phyloP scores from a whole-genome alignment of 2,113 vertebrate species.

The Fregata magnificens region DNA sequence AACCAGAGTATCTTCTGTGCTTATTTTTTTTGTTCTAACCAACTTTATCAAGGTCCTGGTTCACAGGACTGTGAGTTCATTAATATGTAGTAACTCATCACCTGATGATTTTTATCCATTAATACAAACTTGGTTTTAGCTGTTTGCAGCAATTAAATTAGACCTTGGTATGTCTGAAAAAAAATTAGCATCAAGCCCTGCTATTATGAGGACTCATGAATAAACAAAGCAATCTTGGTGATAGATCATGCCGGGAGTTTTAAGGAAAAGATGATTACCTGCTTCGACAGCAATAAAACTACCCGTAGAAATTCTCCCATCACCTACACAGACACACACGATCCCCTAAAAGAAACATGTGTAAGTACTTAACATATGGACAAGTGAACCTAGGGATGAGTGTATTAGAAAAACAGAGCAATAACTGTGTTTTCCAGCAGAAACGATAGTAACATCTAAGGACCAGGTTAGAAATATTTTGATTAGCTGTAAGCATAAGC shows the following conservation, averaged over 20 bases:
- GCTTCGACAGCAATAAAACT: constrained; percentile 65
- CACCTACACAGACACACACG: neutral
- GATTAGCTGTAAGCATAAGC: neutral
- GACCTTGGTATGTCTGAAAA: constrained; percentile 45
- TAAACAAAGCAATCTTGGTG: constrained; percentile 58
- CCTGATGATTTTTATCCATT: constrained; percentile 52
- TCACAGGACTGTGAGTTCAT: constrained; percentile 46
- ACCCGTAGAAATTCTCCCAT: constrained; percentile 57
- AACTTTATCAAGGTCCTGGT: constrained; percentile 32
- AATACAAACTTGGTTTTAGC: constrained; percentile 46
- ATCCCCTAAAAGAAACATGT: constrained; percentile 26
- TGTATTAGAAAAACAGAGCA: constrained; percentile 44
- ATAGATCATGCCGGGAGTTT: constrained; percentile 61
- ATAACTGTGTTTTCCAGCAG: neutral
- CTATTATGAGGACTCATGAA: constrained; percentile 60
- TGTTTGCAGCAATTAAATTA: constrained; percentile 62
- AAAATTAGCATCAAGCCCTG: neutral
- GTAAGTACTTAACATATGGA: constrained; percentile 70
- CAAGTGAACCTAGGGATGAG: constrained; percentile 66
- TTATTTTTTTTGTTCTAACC: neutral
- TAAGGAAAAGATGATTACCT: constrained; percentile 65
- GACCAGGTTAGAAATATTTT: neutral
- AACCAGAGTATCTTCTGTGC: neutral
- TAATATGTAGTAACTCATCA: constrained; percentile 44
- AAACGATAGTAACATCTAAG: neutral